phyloP scores from a whole-genome alignment of 2,888 invertebrate species.

The Meliscaeva auricollis region DNA sequence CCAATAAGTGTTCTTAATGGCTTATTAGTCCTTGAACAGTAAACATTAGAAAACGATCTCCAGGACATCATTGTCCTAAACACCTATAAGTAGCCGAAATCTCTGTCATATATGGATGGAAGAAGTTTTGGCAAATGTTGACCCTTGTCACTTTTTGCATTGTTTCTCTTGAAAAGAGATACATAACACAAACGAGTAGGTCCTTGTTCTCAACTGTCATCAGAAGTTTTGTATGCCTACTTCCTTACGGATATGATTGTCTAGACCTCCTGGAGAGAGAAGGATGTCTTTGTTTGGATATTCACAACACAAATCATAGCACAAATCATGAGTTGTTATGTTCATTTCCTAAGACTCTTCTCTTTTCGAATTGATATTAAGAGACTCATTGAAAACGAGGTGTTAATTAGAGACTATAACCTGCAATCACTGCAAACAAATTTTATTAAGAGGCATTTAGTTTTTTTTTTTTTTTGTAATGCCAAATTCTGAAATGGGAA shows the following conservation, averaged over 20 bases:
- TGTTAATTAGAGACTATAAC: constrained; percentile 66
- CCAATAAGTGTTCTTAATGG: constrained; percentile 51
- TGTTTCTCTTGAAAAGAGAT: constrained; percentile 39
- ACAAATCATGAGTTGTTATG: constrained; percentile 44
- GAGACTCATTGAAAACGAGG: constrained; percentile 36
- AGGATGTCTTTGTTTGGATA: constrained; percentile 27
- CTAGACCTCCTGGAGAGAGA: constrained; percentile 47
- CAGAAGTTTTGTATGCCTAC: constrained; percentile 22
- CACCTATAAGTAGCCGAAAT: constrained; percentile 79
- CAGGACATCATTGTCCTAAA: constrained; percentile 77
- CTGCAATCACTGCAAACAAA: constrained; percentile 36
- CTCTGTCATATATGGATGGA: constrained; percentile 74
- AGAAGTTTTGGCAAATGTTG: constrained; percentile 76
- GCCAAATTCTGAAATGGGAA: background rate
- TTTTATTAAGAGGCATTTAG: background rate
- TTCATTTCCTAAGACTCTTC: constrained; percentile 43
- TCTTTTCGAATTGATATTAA: background rate
- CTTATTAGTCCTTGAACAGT: constrained; percentile 64
- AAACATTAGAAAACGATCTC: constrained; percentile 43
- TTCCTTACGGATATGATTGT: constrained; percentile 54
- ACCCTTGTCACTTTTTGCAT: constrained; percentile 43
- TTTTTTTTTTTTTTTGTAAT: background rate
- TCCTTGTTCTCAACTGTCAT: constrained; percentile 61
- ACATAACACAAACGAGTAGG: background rate
- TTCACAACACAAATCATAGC: constrained; percentile 48